Conservation (phyloP, 2,888 invertebrate species). For the Macrostomum cliftonense region DNA sequence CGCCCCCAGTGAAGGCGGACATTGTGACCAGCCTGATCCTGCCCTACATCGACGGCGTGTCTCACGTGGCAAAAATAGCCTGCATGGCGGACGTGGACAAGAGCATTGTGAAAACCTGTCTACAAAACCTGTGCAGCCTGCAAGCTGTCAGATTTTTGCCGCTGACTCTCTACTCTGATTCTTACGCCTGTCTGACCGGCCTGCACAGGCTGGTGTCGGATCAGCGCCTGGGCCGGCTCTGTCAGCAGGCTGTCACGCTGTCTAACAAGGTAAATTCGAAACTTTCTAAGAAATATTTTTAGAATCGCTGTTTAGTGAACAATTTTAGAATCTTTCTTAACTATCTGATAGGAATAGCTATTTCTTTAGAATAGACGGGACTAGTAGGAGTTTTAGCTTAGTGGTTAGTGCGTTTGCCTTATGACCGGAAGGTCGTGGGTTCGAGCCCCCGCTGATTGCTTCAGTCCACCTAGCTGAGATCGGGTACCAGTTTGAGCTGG, state of each 20-base stretch:
- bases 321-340: too few species aligned
- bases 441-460: too few species aligned
- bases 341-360: too few species aligned
- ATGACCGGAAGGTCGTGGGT: too few species aligned
- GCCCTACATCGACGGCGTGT: conserved; percentile 73
- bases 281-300: too few species aligned
- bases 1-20: conserved; percentile 1
- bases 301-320: too few species aligned
- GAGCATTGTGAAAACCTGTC: conserved; percentile 74
- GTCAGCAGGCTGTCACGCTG: background rate
- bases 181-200: conserved; percentile 3
- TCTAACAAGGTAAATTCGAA: background rate
- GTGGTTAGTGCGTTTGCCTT: too few species aligned
- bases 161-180: conserved; percentile 1
- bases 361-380: too few species aligned
- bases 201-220: conserved; percentile 2
- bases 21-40: conserved; percentile 44
- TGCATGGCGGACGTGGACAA: conserved; percentile 75
- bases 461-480: too few species aligned
- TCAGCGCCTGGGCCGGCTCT: background rate
- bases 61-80: conserved; percentile 72
- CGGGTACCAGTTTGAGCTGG: too few species aligned
- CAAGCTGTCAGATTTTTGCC: conserved; percentile 1
- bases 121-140: conserved; percentile 53
- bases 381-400: too few species aligned